Percentiles rank a stretch among this genome's conserved stretches.
Conservation (phyloP, 2,888 invertebrate species). For the Automeris io region DNA sequence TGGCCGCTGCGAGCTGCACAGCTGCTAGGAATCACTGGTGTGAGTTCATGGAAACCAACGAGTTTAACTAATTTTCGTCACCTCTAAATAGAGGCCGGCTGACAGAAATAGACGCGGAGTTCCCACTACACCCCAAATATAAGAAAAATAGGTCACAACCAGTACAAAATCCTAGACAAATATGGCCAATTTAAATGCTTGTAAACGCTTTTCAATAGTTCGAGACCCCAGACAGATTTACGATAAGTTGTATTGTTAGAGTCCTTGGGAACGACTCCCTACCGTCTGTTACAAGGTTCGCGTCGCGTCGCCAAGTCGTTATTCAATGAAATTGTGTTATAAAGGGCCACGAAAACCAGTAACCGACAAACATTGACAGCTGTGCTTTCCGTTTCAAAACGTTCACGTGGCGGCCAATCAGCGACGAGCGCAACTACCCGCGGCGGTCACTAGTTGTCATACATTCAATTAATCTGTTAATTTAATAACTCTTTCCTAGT, state of each 20-base stretch:
- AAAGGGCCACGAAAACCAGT: constrained; percentile 36
- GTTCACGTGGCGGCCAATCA: constrained; percentile 19
- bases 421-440: not conserved
- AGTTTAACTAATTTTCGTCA: no score
- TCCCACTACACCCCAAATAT: no score
- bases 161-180: no score
- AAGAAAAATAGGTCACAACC: no score
- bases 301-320: constrained; percentile 19
- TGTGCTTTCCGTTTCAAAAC: constrained; percentile 40
- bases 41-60: no score
- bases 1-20: no score
- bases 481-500: constrained; percentile 5
- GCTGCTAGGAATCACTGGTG: no score
- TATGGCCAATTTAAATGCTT: no score
- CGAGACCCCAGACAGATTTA: not conserved
- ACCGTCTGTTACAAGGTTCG: constrained; percentile 1
- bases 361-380: constrained; percentile 34
- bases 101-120: no score
- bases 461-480: constrained; percentile 1
- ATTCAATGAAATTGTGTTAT: constrained; percentile 43
- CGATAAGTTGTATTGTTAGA: not conserved
- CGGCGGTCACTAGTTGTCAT: not conserved
- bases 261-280: constrained; percentile 5
- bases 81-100: no score
- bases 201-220: not conserved